Evolutionary conservation across 2,797 vertebrate genomes (phyloP).

Genomic region (Hemitrygon akajei): DNA sequence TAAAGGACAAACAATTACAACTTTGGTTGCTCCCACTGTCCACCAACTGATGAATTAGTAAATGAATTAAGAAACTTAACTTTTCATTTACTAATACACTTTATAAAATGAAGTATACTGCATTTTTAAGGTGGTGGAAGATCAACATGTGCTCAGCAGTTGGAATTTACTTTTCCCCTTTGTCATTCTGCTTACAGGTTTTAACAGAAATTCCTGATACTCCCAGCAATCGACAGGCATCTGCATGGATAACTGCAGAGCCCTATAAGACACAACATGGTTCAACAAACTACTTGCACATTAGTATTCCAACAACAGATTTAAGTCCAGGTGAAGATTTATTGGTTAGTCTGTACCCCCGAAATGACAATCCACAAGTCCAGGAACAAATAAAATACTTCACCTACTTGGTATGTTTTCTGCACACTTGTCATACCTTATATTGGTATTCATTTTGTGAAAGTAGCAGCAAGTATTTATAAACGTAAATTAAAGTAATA

Average conservation of each 20-base stretch:
- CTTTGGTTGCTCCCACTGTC: no score
- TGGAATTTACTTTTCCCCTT: neutral
- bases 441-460: neutral
- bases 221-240: conserved; percentile 50
- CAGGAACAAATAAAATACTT: conserved; percentile 49
- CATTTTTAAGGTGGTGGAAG: conserved; percentile 45
- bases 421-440: neutral
- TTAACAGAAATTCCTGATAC: conserved; percentile 45
- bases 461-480: neutral
- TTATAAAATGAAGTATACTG: conserved; percentile 41
- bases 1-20: no score
- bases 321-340: conserved; percentile 54
- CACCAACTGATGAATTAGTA: neutral
- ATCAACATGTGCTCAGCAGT: neutral
- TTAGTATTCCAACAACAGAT: conserved; percentile 49
- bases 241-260: conserved; percentile 47
- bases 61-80: neutral
- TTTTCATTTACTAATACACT: no score
- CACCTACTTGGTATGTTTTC: conserved; percentile 69
- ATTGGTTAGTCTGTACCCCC: conserved; percentile 59
- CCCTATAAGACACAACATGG: conserved; percentile 52
- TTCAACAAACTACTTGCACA: conserved; percentile 62
- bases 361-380: neutral
- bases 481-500: no score
- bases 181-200: conserved; percentile 52